Conservation (phyloP, 2,888 invertebrate species). For the Gibbula magus region DNA sequence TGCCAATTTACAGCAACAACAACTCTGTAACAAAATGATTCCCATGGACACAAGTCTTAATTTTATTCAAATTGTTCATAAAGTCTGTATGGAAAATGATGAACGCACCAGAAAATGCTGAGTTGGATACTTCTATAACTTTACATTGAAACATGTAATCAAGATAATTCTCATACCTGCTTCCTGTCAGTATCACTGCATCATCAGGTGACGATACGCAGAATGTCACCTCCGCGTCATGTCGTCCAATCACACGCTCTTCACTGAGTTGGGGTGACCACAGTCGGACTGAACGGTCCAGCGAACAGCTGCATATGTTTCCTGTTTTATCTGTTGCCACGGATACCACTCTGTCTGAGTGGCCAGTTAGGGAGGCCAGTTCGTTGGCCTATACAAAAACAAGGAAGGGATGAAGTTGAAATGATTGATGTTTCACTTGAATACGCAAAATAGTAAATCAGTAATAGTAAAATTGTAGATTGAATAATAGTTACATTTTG, state of each 20-base stretch:
- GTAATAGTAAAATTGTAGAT: no score
- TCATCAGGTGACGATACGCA: slow-evolving; percentile 37
- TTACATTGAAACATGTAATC: not conserved
- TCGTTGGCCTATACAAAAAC: slow-evolving; percentile 61
- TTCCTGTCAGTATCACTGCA: slow-evolving; percentile 51
- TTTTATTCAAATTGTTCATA: no score
- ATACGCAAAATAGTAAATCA: no score
- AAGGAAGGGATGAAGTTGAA: no score
- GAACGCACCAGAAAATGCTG: no score
- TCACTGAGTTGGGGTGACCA: slow-evolving; percentile 62
- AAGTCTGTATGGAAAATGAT: no score
- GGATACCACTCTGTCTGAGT: slow-evolving; percentile 68
- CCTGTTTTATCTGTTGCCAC: slow-evolving; percentile 60
- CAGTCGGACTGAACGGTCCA: slow-evolving; percentile 66
- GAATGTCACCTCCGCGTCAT: slow-evolving; percentile 63
- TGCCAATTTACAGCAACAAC: not conserved
- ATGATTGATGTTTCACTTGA: no score
- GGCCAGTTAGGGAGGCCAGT: slow-evolving; percentile 67
- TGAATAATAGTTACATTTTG: no score
- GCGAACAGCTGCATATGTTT: slow-evolving; percentile 62
- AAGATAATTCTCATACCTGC: slow-evolving; percentile 49
- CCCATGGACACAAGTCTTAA: no score
- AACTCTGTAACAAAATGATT: no score
- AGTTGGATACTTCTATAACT: no score
- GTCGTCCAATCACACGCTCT: slow-evolving; percentile 44